These are phyloP conservation scores for Heloderma charlesbogerti DNA, from an alignment of 2,113 vertebrate species.

Conservation along the genomic window DNA sequence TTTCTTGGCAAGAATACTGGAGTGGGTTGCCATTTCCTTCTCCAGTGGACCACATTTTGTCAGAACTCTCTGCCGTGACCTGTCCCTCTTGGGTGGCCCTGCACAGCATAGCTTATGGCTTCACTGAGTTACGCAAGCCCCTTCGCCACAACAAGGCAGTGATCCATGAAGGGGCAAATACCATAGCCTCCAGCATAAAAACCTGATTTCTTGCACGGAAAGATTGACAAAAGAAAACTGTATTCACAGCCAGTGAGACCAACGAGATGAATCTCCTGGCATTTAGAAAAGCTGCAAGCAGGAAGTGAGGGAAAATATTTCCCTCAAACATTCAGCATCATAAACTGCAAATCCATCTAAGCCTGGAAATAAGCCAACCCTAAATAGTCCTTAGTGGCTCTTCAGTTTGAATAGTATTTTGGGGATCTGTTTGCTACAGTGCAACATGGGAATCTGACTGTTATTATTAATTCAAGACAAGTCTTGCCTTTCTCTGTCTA, in stretches of 20 bases:
- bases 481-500: not conserved
- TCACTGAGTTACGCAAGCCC: too few relatives aligned
- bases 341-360: constrained; percentile 35
- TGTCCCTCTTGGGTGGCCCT: too few relatives aligned
- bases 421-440: not conserved
- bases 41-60: too few relatives aligned
- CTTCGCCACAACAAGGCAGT: too few relatives aligned
- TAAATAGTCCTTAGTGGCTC: not conserved
- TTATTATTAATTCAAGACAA: constrained; percentile 39
- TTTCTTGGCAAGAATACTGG: too few relatives aligned
- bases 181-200: not conserved
- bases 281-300: constrained; percentile 3
- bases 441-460: not conserved
- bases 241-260: not conserved
- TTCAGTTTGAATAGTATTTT: not conserved
- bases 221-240: not conserved
- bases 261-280: not conserved
- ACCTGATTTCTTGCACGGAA: constrained; percentile 13
- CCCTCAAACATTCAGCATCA: not conserved
- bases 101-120: too few relatives aligned
- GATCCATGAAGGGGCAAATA: too few relatives aligned
- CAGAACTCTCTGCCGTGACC: too few relatives aligned
- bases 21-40: too few relatives aligned
- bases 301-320: constrained; percentile 24
- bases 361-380: constrained; percentile 22